Evolutionary conservation across 2,113 vertebrate species (phyloP).

Genomic region (Spea bombifrons): DNA sequence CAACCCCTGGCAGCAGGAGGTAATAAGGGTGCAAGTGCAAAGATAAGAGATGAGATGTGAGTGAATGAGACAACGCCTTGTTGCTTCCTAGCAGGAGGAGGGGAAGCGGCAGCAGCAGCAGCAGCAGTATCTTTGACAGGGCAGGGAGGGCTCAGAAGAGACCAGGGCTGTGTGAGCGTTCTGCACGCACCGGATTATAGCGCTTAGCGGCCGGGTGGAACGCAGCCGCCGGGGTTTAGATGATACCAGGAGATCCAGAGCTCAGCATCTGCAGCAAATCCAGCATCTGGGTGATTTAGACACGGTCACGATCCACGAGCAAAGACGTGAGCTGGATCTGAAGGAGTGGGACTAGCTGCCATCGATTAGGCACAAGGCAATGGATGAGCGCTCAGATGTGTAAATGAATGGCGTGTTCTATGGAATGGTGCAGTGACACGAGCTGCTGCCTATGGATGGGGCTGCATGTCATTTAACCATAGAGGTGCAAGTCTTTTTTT

Average conservation of each 20-base stretch:
- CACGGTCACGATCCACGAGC: not conserved
- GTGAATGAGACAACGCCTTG: slow-evolving; percentile 47
- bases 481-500: no score
- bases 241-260: not conserved
- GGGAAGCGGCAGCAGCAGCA: slow-evolving; percentile 12
- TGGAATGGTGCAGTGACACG: not conserved
- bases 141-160: slow-evolving; percentile 33
- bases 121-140: slow-evolving; percentile 13
- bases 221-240: not conserved
- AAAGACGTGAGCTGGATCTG: not conserved
- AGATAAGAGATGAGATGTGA: slow-evolving; percentile 11
- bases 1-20: slow-evolving; percentile 50
- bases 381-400: not conserved
- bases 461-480: not conserved
- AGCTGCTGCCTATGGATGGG: not conserved
- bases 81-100: slow-evolving; percentile 38
- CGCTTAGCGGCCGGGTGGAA: not conserved
- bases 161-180: slow-evolving; percentile 16
- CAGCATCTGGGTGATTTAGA: not conserved
- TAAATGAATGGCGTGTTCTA: not conserved
- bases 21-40: slow-evolving; percentile 10
- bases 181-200: slow-evolving; percentile 24
- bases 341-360: no score
- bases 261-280: not conserved
- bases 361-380: not conserved